A percentile compares a stretch with the other conserved stretches of the same genome.
Evolutionary conservation across 2,113 vertebrate genomes (phyloP).

Genomic region (Lathamus discolor): DNA sequence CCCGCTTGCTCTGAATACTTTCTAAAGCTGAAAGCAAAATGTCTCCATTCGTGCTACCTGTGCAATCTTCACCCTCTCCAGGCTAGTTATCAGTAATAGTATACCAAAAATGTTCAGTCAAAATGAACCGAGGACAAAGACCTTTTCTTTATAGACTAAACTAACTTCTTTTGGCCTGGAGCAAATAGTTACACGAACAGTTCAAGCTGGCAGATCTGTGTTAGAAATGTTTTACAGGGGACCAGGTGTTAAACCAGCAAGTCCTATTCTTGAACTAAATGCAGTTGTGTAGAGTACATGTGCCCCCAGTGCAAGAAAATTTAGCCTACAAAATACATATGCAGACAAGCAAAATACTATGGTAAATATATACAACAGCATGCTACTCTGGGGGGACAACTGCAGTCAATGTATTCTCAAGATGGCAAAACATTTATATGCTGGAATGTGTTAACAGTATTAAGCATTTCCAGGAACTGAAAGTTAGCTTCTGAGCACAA

Average conservation of each 20-base stretch:
- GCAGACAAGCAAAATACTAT: neutral
- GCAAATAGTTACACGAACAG: neutral
- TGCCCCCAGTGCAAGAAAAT: neutral
- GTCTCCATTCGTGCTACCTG: neutral
- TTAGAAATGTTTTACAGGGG: neutral
- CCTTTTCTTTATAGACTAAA: neutral
- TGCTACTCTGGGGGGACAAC: neutral
- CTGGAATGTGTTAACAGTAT: neutral
- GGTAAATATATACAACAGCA: neutral
- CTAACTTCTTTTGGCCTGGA: neutral
- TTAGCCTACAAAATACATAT: neutral
- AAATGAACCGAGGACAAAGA: neutral
- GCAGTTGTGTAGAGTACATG: fast-evolving
- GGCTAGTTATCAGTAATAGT: fast-evolving
- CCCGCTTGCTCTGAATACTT: neutral
- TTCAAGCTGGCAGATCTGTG: neutral
- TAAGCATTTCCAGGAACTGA: neutral
- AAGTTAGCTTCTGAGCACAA: neutral
- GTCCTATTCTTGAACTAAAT: neutral
- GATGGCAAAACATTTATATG: neutral
- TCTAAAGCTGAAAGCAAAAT: neutral
- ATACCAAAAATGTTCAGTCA: neutral
- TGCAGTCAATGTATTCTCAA: neutral
- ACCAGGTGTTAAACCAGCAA: neutral
- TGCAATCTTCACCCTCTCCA: neutral